Evolutionary conservation across 2,888 invertebrate genomes (phyloP), one percentile per base, ranked within the genome.

Genomic region (Aspidiotus rigidus): DNA sequence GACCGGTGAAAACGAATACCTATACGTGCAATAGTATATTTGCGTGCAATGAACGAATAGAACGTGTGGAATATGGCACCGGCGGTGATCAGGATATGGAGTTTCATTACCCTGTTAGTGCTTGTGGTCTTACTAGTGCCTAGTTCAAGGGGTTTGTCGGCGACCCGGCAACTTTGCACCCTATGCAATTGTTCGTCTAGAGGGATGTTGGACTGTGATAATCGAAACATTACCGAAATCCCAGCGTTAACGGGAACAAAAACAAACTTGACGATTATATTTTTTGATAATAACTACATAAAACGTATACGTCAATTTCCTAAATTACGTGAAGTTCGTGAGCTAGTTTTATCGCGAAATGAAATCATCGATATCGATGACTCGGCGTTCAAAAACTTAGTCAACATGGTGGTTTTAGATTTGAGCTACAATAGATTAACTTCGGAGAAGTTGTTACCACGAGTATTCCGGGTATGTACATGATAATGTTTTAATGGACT

Each of bases 401-500:
- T 82, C 60, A 79, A 83, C 60, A 80, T 91, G 76, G 79, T 79
- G 0, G 82, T 81, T 2, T 75, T 92, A 60, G 86, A 89, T 77
- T 77, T 92, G 72, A 87, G 88, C 70, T 77, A 85, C 71, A 91
- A 91, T 74, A 80, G 83, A 59, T 78, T 91, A 28, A 84, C 82
- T 0, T 78, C 82, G 0, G 84, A 83, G 1, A 78, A 78, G 0
- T 76, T 91, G 3, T 78, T 78, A 71, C 87, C 87, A 0, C 80
- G 85, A 69, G 82, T 84, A 10, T 90, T 91, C 75, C 82, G 85
- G 81, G 90, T 87, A 78, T 77, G 79, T 72, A 59, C 16, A 71
- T 71, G 6, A 79, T 75, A 71, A 73, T 75, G 3, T 5, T 28
- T 28, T 28, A 28, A 28, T 28, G 28, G 5, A 28, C 28, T 3